Evolutionary conservation across 2,113 vertebrate genomes (phyloP).

Genomic region (Phycodurus eques): DNA sequence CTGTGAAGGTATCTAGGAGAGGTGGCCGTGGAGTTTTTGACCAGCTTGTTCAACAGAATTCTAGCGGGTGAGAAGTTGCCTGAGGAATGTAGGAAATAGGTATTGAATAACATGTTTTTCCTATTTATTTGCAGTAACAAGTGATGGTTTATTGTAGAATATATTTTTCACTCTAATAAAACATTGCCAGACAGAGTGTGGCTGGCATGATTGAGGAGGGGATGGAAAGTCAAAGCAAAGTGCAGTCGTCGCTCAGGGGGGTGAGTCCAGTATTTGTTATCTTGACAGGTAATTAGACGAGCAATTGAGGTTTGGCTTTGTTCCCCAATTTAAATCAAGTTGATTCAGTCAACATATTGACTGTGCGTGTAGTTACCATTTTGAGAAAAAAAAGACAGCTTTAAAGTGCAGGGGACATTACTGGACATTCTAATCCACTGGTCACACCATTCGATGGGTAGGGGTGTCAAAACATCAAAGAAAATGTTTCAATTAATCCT

Average conservation of each 20-base stretch:
- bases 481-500: too few species aligned
- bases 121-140: neutral
- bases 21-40: too few species aligned
- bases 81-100: neutral
- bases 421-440: neutral
- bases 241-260: neutral
- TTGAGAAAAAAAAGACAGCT: neutral
- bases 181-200: neutral
- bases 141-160: neutral
- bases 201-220: neutral
- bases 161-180: neutral
- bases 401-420: neutral
- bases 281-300: slow-evolving; percentile 6
- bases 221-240: neutral
- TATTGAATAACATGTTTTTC: neutral
- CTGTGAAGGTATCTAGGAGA: too few species aligned
- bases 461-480: neutral
- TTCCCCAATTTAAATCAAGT: slow-evolving; percentile 2
- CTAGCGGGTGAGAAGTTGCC: too few species aligned
- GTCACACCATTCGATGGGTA: too few species aligned
- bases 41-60: too few species aligned
- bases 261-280: neutral
- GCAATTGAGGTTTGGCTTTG: neutral
- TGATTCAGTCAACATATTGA: neutral
- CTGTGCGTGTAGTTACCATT: neutral